Base-by-base conservation (phyloP, 2,797 vertebrate species). In the Coluber constrictor region DNA sequence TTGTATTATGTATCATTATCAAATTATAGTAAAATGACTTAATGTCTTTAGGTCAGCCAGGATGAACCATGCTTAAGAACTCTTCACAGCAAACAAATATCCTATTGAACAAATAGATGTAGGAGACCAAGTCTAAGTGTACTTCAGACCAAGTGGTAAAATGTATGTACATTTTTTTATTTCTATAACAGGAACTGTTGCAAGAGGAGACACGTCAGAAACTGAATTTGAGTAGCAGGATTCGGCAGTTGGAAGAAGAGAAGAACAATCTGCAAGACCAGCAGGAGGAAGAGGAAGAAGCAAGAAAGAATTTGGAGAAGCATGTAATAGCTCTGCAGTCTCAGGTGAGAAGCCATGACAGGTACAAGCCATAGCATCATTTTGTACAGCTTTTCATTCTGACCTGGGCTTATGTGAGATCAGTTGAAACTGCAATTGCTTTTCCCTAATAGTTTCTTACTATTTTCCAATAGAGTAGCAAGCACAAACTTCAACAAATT, bases 141-240 rank as follows among this genome's bases (percentile, higher is more conserved):
- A 25, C 10, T 0, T 29, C 54, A 87, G 23, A 13, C 32, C 88
- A 60, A 43, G 61, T 0, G 57, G 86, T 89, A 94, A 90, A 86
- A 92, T 51, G 25, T 56, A 32, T 59, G 47, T 18, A 0, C 27
- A 3, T 59, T 25, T 13, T 63, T 88, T 54, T 12, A 59, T 92
- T 87, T 74, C 57, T 92, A 51, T 88, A 54, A 93, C 92, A 99
- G 99, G 99, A 99, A 97, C 95, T 99, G 91, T 98, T 99, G 59
- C 99, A 99, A 97, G 99, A 99, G 92, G 99, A 99, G 95, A 99
- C 99, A 0, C 98, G 99, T n/a, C 99, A 99, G 96, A 99, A 99
- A 92, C 98, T 99, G 90, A 99, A 99, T 97, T 97, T 99, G 92
- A 99, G 99, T 96, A 98, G 98, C 87, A 98, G 99, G 57, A 98